Conservation (phyloP, 2,113 vertebrate genomes). For the Ageneiosus marmoratus region DNA sequence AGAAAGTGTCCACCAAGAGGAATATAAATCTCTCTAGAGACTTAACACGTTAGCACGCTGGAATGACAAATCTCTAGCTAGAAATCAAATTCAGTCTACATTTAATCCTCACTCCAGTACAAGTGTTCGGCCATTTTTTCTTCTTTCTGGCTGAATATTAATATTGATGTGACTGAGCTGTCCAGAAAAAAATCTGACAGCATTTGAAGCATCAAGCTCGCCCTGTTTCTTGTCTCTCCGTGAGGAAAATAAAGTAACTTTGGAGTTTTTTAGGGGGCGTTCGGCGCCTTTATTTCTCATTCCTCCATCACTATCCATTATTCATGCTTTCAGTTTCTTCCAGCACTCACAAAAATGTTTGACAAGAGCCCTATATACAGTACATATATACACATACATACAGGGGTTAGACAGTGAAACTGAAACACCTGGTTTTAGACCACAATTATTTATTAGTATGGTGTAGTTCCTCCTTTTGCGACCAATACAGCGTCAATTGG, state of each 20-base stretch:
- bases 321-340: conserved; percentile 31
- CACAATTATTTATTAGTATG: too few species aligned
- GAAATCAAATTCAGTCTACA: neutral
- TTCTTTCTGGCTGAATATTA: neutral
- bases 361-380: conserved; percentile 23
- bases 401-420: too few species aligned
- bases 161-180: neutral
- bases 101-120: neutral
- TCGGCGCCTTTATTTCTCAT: neutral
- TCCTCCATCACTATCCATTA: conserved; percentile 33
- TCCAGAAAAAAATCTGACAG: neutral
- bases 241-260: neutral
- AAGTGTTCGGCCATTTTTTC: neutral
- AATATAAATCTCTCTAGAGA: neutral
- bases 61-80: neutral
- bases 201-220: neutral
- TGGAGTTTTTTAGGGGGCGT: neutral
- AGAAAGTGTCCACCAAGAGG: neutral
- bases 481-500: too few species aligned
- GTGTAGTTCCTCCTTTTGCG: too few species aligned
- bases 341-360: conserved; percentile 31
- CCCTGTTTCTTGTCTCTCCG: neutral
- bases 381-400: too few species aligned
- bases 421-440: too few species aligned
- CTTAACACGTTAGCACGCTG: neutral